A percentile compares a stretch with the other conserved stretches of the same genome.
These are phyloP conservation scores for Musca vetustissima DNA, from an alignment of 1,140 invertebrate genomes.

Conservation along the genomic window DNA sequence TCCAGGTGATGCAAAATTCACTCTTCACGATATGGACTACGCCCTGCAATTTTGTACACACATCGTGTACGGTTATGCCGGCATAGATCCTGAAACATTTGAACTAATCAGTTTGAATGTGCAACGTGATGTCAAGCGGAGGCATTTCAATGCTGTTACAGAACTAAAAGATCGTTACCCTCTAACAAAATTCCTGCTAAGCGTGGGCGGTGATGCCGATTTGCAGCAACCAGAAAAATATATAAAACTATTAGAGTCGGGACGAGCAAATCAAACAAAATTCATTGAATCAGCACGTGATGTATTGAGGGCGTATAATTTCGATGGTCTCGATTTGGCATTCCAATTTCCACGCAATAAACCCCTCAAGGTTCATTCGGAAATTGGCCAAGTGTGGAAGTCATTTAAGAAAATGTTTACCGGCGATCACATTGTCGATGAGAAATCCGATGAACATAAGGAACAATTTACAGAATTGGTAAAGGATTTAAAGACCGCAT, in stretches of 20 bases:
- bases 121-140: slow-evolving; percentile 66
- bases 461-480: slow-evolving; percentile 73
- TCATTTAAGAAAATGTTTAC: slow-evolving; percentile 72
- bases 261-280: slow-evolving; percentile 65
- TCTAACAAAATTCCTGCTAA: slow-evolving; percentile 72
- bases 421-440: slow-evolving; percentile 68
- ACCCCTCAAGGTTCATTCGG: slow-evolving; percentile 73
- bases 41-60: slow-evolving; percentile 80
- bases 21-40: slow-evolving; percentile 70
- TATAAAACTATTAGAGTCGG: slow-evolving; percentile 63
- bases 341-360: slow-evolving; percentile 80
- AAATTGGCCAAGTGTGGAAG: slow-evolving; percentile 68
- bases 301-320: slow-evolving; percentile 70
- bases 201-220: slow-evolving; percentile 75
- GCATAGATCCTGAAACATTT: slow-evolving; percentile 69
- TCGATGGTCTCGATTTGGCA: slow-evolving; percentile 81
- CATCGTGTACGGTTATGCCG: slow-evolving; percentile 83
- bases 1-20: slow-evolving; percentile 76
- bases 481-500: slow-evolving; percentile 67
- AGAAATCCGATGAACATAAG: slow-evolving; percentile 73
- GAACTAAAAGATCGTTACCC: slow-evolving; percentile 71
- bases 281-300: slow-evolving; percentile 74
- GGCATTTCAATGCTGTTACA: slow-evolving; percentile 69
- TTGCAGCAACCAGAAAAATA: slow-evolving; percentile 58
- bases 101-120: slow-evolving; percentile 70